Conservation (phyloP, 2,113 vertebrate genomes). For the Amazona guildingii region DNA sequence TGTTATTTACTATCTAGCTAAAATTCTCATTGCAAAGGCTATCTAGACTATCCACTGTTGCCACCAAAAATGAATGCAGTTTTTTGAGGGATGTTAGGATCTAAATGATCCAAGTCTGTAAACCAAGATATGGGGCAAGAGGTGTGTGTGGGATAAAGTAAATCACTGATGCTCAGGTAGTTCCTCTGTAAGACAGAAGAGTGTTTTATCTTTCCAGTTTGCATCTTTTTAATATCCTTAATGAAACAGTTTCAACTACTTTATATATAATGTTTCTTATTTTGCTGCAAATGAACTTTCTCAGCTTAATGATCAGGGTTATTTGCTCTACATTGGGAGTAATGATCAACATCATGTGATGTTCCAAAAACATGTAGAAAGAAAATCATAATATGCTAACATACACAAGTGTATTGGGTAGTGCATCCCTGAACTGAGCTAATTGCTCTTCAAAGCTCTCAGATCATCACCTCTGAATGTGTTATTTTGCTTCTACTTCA, state of each 20-base stretch:
- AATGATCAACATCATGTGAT: not conserved
- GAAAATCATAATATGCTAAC: not conserved
- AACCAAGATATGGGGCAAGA: fast-evolving
- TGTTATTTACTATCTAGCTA: not conserved
- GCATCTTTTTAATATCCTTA: not conserved
- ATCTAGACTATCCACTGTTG: fast-evolving
- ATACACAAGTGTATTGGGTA: not conserved
- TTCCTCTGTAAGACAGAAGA: not conserved
- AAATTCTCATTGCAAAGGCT: not conserved
- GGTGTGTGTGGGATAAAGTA: not conserved
- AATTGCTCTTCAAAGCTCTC: not conserved
- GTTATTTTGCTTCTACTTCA: not conserved
- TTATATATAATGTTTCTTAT: not conserved
- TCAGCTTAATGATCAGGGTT: not conserved
- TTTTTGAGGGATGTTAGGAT: fast-evolving
- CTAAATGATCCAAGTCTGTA: not conserved
- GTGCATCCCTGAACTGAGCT: not conserved
- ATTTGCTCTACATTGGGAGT: not conserved
- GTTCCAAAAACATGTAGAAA: not conserved
- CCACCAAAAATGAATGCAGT: not conserved
- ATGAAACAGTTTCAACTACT: not conserved
- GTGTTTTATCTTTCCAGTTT: not conserved
- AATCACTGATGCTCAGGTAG: not conserved
- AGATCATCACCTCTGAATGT: not conserved
- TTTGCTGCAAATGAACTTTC: constrained; percentile 16